Conservation (phyloP, 2,113 vertebrate species). For the Ginglymostoma cirratum region DNA sequence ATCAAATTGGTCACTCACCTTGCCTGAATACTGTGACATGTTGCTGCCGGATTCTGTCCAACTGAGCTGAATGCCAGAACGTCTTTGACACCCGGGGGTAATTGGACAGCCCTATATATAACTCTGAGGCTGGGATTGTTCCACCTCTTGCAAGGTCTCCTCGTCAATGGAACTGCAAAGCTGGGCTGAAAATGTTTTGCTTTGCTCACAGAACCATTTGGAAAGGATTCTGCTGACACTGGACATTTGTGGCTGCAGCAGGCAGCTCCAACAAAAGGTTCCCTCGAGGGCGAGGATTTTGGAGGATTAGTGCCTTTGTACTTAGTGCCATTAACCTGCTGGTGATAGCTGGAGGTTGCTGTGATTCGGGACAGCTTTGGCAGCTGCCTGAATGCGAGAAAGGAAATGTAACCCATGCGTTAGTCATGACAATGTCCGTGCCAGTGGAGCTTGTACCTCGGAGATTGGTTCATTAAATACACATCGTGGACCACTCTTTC, state of each 20-base stretch:
- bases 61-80: constrained; percentile 53
- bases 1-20: constrained; percentile 62
- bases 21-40: constrained; percentile 83
- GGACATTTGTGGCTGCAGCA: constrained; percentile 58
- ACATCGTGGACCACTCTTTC: background rate
- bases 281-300: constrained; percentile 61
- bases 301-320: constrained; percentile 47
- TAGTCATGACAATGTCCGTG: background rate
- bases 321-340: constrained; percentile 41
- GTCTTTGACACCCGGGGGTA: constrained; percentile 47
- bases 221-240: constrained; percentile 62
- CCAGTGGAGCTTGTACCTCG: background rate
- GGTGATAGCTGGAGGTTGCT: background rate
- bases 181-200: constrained; percentile 58
- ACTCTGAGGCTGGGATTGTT: constrained; percentile 37
- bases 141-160: constrained; percentile 40
- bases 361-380: background rate
- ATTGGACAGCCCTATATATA: constrained; percentile 67
- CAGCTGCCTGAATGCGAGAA: background rate
- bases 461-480: background rate
- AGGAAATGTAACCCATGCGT: background rate
- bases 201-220: constrained; percentile 57
- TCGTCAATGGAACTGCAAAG: constrained; percentile 60
- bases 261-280: constrained; percentile 65
- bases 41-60: constrained; percentile 58